phyloP scores from a whole-genome alignment of 2,113 vertebrate species.

The Rhadina sibilatrix region DNA sequence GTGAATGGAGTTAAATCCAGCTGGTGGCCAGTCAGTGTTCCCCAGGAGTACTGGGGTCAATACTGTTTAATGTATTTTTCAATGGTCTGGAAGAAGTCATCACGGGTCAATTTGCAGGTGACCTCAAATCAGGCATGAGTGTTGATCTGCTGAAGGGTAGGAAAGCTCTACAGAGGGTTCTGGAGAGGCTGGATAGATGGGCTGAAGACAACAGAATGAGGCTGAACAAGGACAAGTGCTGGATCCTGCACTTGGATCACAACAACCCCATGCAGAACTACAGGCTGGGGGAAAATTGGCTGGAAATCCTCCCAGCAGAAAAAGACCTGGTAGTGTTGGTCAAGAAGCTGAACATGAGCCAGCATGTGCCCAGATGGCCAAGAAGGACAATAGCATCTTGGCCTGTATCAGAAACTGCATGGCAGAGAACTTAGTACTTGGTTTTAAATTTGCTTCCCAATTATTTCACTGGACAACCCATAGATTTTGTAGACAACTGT shows the following conservation, averaged over 20 bases:
- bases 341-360: too few relatives aligned
- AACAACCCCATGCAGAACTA: not conserved
- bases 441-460: not conserved
- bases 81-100: not conserved
- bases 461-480: fast-evolving
- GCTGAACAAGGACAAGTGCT: not conserved
- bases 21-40: not conserved
- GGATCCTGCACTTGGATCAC: not conserved
- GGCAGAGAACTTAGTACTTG: not conserved
- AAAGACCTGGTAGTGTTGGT: not conserved
- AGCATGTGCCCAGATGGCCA: not conserved
- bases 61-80: not conserved
- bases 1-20: not conserved
- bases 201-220: fast-evolving
- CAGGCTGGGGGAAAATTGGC: not conserved
- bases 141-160: not conserved
- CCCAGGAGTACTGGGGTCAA: not conserved
- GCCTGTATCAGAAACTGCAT: not conserved
- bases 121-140: not conserved
- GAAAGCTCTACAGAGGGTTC: not conserved
- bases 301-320: not conserved
- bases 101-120: not conserved
- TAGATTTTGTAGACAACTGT: not conserved
- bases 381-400: not conserved
- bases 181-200: not conserved